These are phyloP conservation scores for Neoitamus cyanurus DNA, from an alignment of 2,888 invertebrate genomes.

Conservation along the genomic window DNA sequence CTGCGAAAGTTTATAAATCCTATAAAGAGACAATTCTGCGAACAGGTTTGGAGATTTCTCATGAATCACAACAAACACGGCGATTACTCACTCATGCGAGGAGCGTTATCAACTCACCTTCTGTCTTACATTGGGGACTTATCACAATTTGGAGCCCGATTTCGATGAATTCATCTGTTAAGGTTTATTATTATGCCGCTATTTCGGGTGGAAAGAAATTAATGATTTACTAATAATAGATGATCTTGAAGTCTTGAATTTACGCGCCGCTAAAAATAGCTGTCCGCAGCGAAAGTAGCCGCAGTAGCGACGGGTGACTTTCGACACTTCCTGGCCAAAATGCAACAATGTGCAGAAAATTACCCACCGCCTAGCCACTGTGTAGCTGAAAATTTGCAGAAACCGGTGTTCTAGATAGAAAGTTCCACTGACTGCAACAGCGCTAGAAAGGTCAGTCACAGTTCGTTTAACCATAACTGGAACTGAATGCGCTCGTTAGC, in stretches of 20 bases:
- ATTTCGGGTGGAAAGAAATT: neutral
- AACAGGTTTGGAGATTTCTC: neutral
- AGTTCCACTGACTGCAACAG: slow-evolving; percentile 6
- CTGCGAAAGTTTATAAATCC: neutral
- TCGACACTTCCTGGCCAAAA: neutral
- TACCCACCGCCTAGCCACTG: neutral
- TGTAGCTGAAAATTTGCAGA: neutral
- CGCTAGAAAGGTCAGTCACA: slow-evolving; percentile 33
- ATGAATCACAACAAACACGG: neutral
- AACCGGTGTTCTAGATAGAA: slow-evolving; percentile 35
- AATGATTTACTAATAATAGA: slow-evolving; percentile 21
- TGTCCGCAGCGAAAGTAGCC: neutral
- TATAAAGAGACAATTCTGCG: neutral
- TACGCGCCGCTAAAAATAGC: slow-evolving; percentile 4
- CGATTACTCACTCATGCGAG: neutral
- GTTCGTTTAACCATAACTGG: slow-evolving; percentile 45
- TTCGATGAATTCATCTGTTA: neutral
- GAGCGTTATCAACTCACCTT: neutral
- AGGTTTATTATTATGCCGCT: neutral
- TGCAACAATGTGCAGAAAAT: neutral
- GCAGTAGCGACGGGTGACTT: neutral
- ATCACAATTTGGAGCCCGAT: neutral
- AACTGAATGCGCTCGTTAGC: neutral
- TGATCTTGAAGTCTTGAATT: slow-evolving; percentile 26
- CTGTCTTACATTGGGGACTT: neutral